These are phyloP conservation scores for Trypoxylus dichotomus DNA, from an alignment of 1,140 invertebrate genomes.

Conservation along the genomic window DNA sequence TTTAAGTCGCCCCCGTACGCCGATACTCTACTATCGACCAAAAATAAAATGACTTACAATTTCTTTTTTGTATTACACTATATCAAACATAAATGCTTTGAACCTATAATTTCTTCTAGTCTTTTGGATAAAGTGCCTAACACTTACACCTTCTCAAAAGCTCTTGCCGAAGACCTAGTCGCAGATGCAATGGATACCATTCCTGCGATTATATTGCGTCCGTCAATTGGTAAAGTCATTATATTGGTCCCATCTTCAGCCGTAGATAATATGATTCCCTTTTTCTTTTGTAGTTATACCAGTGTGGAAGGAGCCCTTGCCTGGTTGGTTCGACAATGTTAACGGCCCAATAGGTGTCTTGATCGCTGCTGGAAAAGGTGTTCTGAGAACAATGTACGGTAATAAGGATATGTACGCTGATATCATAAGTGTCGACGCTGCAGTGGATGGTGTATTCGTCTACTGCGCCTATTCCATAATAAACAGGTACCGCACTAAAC, in stretches of 20 bases:
- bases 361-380: slow-evolving; percentile 80
- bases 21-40: no score
- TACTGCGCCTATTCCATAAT: neutral
- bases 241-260: no score
- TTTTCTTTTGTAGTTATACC: slow-evolving; percentile 63
- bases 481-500: neutral
- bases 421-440: neutral
- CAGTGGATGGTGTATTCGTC: neutral
- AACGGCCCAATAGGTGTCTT: slow-evolving; percentile 82
- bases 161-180: slow-evolving; percentile 77
- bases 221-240: slow-evolving; percentile 73
- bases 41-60: no score
- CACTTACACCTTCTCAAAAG: slow-evolving; percentile 89
- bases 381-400: slow-evolving; percentile 67
- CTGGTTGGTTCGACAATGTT: slow-evolving; percentile 92
- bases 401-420: neutral
- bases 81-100: no score
- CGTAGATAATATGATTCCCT: no score
- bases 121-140: slow-evolving; percentile 83
- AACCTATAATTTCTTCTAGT: slow-evolving; percentile 55
- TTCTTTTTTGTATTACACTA: no score
- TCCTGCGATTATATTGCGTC: slow-evolving; percentile 82
- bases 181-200: slow-evolving; percentile 61
- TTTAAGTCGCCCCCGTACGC: no score
- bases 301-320: slow-evolving; percentile 73